Conservation (phyloP, 2,888 invertebrate species). For the Heliconius charithonia region DNA sequence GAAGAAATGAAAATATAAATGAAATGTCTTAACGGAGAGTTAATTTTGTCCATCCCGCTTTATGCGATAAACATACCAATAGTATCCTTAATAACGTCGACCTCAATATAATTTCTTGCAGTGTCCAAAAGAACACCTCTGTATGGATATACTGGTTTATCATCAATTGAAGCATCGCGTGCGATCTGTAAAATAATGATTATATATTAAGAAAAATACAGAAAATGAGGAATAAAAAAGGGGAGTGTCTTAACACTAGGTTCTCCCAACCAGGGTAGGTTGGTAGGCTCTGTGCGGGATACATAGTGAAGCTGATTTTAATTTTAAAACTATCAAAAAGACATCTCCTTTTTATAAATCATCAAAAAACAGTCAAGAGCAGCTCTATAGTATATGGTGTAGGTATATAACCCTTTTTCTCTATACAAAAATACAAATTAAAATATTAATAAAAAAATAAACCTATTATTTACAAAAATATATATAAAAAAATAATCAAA, state of each 20-base stretch:
- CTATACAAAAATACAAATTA: not conserved
- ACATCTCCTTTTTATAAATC: no score
- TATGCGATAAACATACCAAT: slow-evolving; percentile 77
- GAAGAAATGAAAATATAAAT: no score
- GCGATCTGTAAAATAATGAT: slow-evolving; percentile 76
- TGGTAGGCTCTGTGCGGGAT: no score
- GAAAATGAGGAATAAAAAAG: no score
- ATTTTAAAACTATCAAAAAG: no score
- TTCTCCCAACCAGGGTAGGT: no score
- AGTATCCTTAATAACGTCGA: slow-evolving; percentile 88
- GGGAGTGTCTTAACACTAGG: no score
- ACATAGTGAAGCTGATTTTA: no score
- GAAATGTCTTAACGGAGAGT: not conserved
- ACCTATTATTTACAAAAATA: not conserved
- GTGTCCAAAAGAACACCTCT: slow-evolving; percentile 96
- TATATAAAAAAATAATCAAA: not conserved
- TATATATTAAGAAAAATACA: not conserved
- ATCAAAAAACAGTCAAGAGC: no score
- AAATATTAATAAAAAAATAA: not conserved
- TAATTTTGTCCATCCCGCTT: not conserved
- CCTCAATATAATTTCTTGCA: slow-evolving; percentile 91
- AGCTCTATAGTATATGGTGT: no score
- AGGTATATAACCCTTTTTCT: not conserved
- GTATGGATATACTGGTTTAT: slow-evolving; percentile 93
- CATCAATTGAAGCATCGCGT: slow-evolving; percentile 85